Evolutionary conservation across 2,888 invertebrate species (phyloP).

Genomic region (Nephrocerus scutellatus): DNA sequence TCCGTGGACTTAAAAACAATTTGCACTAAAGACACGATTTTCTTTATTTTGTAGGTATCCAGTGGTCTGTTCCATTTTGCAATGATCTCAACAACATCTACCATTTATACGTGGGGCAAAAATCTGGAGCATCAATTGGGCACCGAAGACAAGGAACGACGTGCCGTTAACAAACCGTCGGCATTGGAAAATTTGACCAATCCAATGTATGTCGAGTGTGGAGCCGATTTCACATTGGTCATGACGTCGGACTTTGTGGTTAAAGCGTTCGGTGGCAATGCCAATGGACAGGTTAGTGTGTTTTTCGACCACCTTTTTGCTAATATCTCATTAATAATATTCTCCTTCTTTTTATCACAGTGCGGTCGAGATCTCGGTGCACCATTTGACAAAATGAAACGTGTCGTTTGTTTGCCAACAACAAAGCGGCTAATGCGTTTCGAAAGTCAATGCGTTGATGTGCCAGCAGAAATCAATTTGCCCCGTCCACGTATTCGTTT

Average conservation of each 20-base stretch:
- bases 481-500: constrained; percentile 43
- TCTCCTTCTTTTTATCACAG: constrained; percentile 24
- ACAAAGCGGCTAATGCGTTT: constrained; percentile 46
- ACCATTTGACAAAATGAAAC: constrained; percentile 40
- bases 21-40: not conserved
- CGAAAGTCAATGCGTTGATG: constrained; percentile 46
- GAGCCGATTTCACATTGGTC: constrained; percentile 47
- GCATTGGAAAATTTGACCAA: constrained; percentile 41
- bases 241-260: constrained; percentile 44
- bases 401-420: constrained; percentile 44
- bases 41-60: constrained; percentile 46
- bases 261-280: constrained; percentile 47
- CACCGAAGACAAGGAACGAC: constrained; percentile 44
- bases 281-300: constrained; percentile 39
- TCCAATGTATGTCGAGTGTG: constrained; percentile 46
- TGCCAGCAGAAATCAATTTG: constrained; percentile 42
- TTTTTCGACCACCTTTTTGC: not conserved
- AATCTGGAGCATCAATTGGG: constrained; percentile 88
- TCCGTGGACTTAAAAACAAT: not conserved
- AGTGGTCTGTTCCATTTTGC: constrained; percentile 81
- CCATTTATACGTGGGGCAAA: constrained; percentile 77
- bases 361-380: constrained; percentile 45
- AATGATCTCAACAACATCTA: constrained; percentile 62
- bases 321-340: not conserved
- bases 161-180: constrained; percentile 39